phyloP scores from a whole-genome alignment of 2,888 invertebrate genomes.

The Rhyacophila evoluta region DNA sequence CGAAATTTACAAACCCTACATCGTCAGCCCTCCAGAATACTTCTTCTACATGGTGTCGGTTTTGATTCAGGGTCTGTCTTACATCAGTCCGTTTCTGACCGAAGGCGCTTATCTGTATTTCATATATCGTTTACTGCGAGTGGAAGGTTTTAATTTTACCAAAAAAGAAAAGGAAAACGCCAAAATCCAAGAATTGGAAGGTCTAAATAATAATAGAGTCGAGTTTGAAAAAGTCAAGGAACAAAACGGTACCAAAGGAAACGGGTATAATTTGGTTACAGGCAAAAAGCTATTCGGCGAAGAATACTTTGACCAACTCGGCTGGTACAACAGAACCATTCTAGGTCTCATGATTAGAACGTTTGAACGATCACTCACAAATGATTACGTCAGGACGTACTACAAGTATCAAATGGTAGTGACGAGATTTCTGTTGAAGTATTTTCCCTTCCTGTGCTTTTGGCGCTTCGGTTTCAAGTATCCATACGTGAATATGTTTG shows the following conservation, averaged over 20 bases:
- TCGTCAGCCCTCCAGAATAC: constrained; percentile 71
- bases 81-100: constrained; percentile 74
- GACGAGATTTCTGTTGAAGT: constrained; percentile 73
- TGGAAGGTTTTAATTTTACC: constrained; percentile 64
- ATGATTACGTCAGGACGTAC: constrained; percentile 70
- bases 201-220: background rate
- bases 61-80: constrained; percentile 78
- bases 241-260: constrained; percentile 23
- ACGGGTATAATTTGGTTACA: background rate
- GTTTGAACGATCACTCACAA: constrained; percentile 59
- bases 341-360: constrained; percentile 57
- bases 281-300: constrained; percentile 56
- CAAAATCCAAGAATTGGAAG: background rate
- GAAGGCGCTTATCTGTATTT: constrained; percentile 71
- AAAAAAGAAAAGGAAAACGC: background rate
- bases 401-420: constrained; percentile 73
- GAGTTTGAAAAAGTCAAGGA: constrained; percentile 29
- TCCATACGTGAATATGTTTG: constrained; percentile 73
- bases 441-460: constrained; percentile 78
- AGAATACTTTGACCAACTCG: constrained; percentile 62
- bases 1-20: constrained; percentile 72
- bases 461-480: constrained; percentile 73
- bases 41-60: constrained; percentile 76
- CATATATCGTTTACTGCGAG: constrained; percentile 69
- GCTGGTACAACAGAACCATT: constrained; percentile 63